Conservation (phyloP, 2,888 invertebrate species). For the Agrilus cyanescens region DNA sequence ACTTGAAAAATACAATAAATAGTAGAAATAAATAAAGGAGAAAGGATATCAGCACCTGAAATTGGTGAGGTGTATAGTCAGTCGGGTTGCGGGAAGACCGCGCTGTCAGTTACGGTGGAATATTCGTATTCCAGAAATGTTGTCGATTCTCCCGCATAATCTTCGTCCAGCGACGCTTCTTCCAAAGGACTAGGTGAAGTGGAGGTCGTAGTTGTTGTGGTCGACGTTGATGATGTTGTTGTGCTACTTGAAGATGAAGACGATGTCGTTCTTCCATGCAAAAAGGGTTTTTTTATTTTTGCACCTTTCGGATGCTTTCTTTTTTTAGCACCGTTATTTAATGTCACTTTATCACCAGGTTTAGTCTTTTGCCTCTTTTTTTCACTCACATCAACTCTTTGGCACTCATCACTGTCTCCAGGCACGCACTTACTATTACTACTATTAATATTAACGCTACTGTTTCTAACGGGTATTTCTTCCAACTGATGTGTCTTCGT, state of each 20-base stretch:
- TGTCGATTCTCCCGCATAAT: constrained; percentile 32
- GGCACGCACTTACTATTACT: constrained; percentile 19
- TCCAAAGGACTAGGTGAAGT: constrained; percentile 26
- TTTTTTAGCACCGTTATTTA: constrained; percentile 36
- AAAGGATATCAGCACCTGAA: constrained; percentile 9
- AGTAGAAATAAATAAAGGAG: constrained; percentile 33
- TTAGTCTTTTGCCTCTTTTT: constrained; percentile 37
- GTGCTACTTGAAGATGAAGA: constrained; percentile 28
- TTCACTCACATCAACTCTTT: constrained; percentile 30
- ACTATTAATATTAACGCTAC: constrained; percentile 10
- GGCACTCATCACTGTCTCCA: constrained; percentile 30
- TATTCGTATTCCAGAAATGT: constrained; percentile 35
- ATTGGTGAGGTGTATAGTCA: constrained; percentile 25
- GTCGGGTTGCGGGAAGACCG: constrained; percentile 25
- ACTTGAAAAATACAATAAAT: constrained; percentile 35
- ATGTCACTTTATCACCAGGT: constrained; percentile 36
- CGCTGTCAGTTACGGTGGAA: constrained; percentile 27
- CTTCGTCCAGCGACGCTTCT: constrained; percentile 35
- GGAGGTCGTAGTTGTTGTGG: constrained; percentile 42
- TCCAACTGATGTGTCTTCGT: constrained; percentile 17
- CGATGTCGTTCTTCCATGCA: constrained; percentile 32
- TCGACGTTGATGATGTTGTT: constrained; percentile 37
- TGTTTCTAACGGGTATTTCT: constrained; percentile 11
- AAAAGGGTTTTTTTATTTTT: constrained; percentile 32
- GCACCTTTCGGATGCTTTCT: constrained; percentile 33